Percentiles rank a stretch among this genome's conserved stretches.
Evolutionary conservation across 2,113 vertebrate species (phyloP).

Genomic region (Rhinolophus sinicus): DNA sequence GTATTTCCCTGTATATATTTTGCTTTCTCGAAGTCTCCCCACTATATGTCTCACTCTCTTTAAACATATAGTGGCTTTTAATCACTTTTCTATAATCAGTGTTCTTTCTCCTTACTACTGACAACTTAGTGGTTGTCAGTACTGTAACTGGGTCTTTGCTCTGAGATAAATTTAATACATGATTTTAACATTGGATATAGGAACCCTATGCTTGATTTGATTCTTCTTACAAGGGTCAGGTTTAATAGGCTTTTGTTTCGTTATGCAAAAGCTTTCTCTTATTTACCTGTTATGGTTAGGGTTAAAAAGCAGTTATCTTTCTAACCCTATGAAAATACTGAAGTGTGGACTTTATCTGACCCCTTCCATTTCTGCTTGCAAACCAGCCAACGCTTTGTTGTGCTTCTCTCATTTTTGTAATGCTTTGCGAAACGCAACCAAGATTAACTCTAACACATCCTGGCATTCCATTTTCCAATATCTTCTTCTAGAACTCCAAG

Average conservation of each 20-base stretch:
- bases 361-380: not conserved
- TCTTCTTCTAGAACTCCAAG: conserved; percentile 21
- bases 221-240: not conserved
- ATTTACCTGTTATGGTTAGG: not conserved
- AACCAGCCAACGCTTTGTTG: not conserved
- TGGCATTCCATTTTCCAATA: not conserved
- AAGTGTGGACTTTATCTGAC: not conserved
- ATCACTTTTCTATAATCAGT: conserved; percentile 6
- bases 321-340: not conserved
- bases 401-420: not conserved
- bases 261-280: not conserved
- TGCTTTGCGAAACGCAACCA: not conserved
- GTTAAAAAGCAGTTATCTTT: not conserved
- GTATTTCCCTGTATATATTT: not conserved
- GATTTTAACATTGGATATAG: not conserved
- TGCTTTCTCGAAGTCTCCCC: not conserved
- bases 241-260: not conserved
- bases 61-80: not conserved
- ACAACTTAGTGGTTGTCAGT: conserved; percentile 17
- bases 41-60: not conserved
- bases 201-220: not conserved
- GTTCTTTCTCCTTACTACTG: not conserved
- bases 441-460: not conserved
- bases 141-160: conserved; percentile 41
- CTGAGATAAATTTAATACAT: conserved; percentile 54